A percentile compares a stretch with the other conserved stretches of the same genome.
phyloP scores from a whole-genome alignment of 2,888 invertebrate species.

The Pseudococcus jackbeardsleyi region DNA sequence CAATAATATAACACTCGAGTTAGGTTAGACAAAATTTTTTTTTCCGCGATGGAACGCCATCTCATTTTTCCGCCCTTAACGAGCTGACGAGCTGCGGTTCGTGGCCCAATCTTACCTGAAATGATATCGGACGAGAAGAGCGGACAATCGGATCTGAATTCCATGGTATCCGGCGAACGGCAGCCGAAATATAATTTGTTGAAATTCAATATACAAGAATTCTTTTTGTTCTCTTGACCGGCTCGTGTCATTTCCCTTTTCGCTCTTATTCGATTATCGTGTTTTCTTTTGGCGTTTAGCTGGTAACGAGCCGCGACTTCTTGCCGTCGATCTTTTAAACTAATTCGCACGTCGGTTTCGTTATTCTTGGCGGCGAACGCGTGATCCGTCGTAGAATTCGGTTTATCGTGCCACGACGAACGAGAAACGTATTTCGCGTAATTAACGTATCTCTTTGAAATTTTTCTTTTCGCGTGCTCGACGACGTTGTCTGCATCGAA shows the following conservation, averaged over 20 bases:
- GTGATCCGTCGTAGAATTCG: constrained; percentile 38
- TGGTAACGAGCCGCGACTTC: background rate
- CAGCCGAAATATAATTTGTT: constrained; percentile 70
- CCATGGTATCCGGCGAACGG: constrained; percentile 82
- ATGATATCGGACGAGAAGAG: constrained; percentile 68
- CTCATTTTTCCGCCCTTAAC: background rate
- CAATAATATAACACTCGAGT: constrained; percentile 66
- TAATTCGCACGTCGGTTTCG: constrained; percentile 22
- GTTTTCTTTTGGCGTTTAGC: constrained; percentile 11
- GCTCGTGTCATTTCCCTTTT: background rate
- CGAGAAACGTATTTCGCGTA: constrained; percentile 46
- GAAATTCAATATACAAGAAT: constrained; percentile 65
- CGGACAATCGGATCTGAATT: constrained; percentile 82
- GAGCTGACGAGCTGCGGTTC: background rate
- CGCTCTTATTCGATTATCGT: background rate
- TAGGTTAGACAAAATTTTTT: constrained; percentile 34
- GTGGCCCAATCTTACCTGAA: constrained; percentile 62
- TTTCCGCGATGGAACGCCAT: background rate
- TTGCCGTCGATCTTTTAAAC: background rate
- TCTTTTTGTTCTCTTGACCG: constrained; percentile 57
- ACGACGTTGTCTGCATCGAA: constrained; percentile 27
- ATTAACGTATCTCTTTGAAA: constrained; percentile 55
- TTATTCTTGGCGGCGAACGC: background rate
- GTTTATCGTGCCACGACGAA: constrained; percentile 53
- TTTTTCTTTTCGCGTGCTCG: constrained; percentile 51